Conservation (phyloP, 2,888 invertebrate genomes). For the Cosmorhoe ocellata region DNA sequence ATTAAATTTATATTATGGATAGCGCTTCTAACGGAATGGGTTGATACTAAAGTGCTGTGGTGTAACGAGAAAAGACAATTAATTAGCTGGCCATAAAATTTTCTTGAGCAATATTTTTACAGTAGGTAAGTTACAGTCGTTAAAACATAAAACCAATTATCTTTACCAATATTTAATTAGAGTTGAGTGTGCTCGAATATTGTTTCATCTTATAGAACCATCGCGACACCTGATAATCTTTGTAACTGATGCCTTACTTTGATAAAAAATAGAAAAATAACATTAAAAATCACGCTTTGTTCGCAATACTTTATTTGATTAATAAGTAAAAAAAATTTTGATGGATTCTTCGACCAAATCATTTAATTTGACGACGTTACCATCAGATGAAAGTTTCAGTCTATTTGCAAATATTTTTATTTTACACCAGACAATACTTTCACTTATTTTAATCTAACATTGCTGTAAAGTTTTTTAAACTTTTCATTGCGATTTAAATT, state of each 20-base stretch:
- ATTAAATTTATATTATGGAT: no score
- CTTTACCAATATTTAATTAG: neutral
- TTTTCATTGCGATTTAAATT: no score
- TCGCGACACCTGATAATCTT: neutral
- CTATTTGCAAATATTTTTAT: neutral
- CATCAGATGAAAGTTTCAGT: neutral
- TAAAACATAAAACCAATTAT: conserved; percentile 9
- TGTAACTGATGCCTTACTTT: neutral
- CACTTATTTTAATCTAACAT: no score
- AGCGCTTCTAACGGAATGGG: no score
- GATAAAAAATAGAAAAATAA: conserved; percentile 15
- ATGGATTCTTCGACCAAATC: conserved; percentile 46
- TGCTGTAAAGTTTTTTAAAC: no score
- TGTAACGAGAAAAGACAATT: conserved; percentile 9
- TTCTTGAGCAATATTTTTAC: neutral
- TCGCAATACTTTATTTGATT: conserved; percentile 71
- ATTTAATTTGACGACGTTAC: neutral
- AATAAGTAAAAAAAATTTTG: conserved; percentile 78
- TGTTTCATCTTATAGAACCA: neutral
- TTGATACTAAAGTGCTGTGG: conserved; percentile 3
- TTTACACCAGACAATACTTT: neutral
- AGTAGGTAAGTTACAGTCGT: neutral
- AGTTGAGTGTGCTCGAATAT: no score
- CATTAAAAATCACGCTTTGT: conserved; percentile 55
- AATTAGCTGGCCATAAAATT: conserved; percentile 15